Base-by-base conservation (phyloP, 2,888 invertebrate species). In the Coleophora deauratella region DNA sequence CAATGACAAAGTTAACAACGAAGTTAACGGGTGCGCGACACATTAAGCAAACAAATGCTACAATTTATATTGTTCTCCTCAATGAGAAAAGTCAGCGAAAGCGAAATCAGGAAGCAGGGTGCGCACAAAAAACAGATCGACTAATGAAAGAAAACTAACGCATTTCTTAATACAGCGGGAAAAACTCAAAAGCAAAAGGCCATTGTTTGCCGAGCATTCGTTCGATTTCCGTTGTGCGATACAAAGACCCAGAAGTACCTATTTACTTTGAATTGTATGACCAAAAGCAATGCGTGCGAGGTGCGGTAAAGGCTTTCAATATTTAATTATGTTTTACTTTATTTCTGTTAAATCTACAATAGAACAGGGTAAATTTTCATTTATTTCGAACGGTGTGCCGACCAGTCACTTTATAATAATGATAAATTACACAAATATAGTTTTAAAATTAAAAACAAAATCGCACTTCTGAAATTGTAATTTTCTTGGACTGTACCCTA, bases 161-260 rank as follows among this genome's bases (percentile, higher is more conserved):
- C 33, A 40, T 46, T 46, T 41, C 40, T 39, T 37, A 36, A 14
- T 35, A 36, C 35, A 46, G 44, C 43, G 38, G 44, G 36, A 38
- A 46, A 43, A 21, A 21, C 21, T 4, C 21, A 21, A 21, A 43
- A 40, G 35, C 32, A 35, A 45, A 49, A 49, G 43, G 37, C 44
- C 33, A 54, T 54, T 55, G 57, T 57, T 49, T 36, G 34, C 9
- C 9, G 15, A 31, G 33, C 28, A 38, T 37, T 41, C 21, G 41
- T 37, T 41, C 21, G 21, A 3, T 41, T 44, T 41, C 43, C 32
- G 33, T 21, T 37, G 21, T 21, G 30, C 21, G 37, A 32, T 35
- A 44, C 44, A 44, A 44, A 44, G 32, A 37, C 31, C 11, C 11
- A 12, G 15, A 28, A n/a, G n/a, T n/a, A n/a, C n/a, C n/a, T n/a